Evolutionary conservation across 2,888 invertebrate genomes (phyloP).

Genomic region (Drosophila mettleri): DNA sequence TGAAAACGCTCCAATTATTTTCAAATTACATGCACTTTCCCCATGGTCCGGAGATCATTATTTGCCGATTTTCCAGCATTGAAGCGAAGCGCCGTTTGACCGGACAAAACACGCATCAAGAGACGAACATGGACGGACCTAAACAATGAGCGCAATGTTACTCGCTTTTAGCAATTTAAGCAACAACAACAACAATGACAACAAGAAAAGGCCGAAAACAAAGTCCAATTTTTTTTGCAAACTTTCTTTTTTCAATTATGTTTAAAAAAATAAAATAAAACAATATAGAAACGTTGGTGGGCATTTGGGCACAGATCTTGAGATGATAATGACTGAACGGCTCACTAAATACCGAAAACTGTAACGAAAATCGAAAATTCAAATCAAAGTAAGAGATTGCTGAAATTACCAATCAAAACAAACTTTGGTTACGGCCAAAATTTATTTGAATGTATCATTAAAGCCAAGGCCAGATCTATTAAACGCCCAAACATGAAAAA

Average conservation of each 20-base stretch:
- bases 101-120: conserved; percentile 47
- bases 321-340: conserved; percentile 34
- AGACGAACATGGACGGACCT: conserved; percentile 15
- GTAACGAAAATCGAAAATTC: conserved; percentile 22
- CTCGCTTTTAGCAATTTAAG: conserved; percentile 37
- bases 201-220: conserved; percentile 20
- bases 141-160: conserved; percentile 57
- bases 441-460: conserved; percentile 60
- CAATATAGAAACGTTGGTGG: conserved; percentile 28
- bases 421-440: conserved; percentile 21
- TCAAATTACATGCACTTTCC: conserved; percentile 54
- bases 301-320: conserved; percentile 11
- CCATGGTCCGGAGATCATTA: conserved; percentile 27
- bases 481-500: conserved; percentile 44
- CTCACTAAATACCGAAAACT: conserved; percentile 37
- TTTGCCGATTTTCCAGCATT: conserved; percentile 36
- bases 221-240: conserved; percentile 48
- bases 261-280: conserved; percentile 16
- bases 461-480: conserved; percentile 52
- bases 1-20: conserved; percentile 51
- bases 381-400: neutral
- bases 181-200: conserved; percentile 16
- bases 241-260: conserved; percentile 70
- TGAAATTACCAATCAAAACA: conserved; percentile 8
- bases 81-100: conserved; percentile 36